Base-by-base conservation (phyloP, 2,797 vertebrate genomes). In the Leuciscus waleckii region DNA sequence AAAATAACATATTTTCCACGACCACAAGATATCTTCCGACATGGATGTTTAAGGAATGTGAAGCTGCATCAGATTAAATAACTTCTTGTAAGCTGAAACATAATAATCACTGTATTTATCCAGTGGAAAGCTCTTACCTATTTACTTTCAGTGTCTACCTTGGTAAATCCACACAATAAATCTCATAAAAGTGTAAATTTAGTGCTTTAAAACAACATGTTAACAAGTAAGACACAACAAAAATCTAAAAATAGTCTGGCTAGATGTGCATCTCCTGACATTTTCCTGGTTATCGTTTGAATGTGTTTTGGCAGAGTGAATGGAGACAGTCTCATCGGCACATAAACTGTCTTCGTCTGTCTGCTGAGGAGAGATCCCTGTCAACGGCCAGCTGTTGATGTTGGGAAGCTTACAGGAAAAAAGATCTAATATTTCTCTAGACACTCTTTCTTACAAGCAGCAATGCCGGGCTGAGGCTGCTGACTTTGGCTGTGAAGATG, bases 341-440 rank as follows among this genome's bases (percentile, higher is more conserved):
- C 84, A 85, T 87, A 86, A 84, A 84, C 70, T 41, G 74, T 79
- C 75, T 84, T 61, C 37, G 58, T 61, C 81, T 81, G 82, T 79
- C 61, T 84, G 37, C 37, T 73, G 85, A 85, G 73, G 84, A 89
- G 43, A 79, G 71, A 85, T 58, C n/a, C 80, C 77, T 85, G 86
- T 89, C 88, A 90, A 79, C 77, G 11, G 74, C 29, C 35, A 63
- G 70, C 65, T 87, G 88, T 88, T 90, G 87, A 84, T 84, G 85
- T 87, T 88, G 88, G 87, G 82, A 87, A 77, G 82, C 58, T 58
- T 63, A 69, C 79, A 83, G 87, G 86, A 84, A 86, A 88, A 86
- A 83, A 79, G 35, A 80, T 70, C 83, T 82, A 83, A 89, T 77
- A 39, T 85, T 61, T 81, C 85, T 88, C 87, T 79, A 83, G 84